Evolutionary conservation across 30 jellyfish, hydroid and myxozoan species (phyloP).

Genomic region (Cassiopea xamachana): DNA sequence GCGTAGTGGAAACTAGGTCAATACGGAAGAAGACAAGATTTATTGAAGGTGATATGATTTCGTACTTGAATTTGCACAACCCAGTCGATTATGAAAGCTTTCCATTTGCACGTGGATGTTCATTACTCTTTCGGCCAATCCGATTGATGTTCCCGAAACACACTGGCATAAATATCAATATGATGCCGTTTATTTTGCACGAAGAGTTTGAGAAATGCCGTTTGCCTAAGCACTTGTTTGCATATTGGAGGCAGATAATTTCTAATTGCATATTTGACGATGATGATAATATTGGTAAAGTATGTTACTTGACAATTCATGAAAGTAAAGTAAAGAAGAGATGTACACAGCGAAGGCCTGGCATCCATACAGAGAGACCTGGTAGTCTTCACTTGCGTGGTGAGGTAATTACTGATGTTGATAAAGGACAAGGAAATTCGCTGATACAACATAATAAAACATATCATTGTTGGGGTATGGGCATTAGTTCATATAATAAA

Average conservation of each 20-base stretch:
- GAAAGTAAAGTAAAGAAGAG: conserved; percentile 59
- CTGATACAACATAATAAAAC: background rate
- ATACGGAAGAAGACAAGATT: background rate
- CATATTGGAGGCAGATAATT: conserved; percentile 20
- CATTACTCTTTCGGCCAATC: background rate
- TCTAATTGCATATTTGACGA: background rate
- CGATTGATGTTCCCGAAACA: conserved; percentile 53
- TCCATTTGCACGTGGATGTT: conserved; percentile 6
- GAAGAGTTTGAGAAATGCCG: conserved; percentile 20
- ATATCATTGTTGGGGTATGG: conserved; percentile 35
- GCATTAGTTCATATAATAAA: background rate
- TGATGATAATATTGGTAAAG: conserved; percentile 37
- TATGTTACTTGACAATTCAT: conserved; percentile 76
- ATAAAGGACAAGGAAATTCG: background rate
- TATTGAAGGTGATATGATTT: background rate
- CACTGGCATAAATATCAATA: conserved; percentile 61
- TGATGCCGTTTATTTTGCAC: conserved; percentile 82
- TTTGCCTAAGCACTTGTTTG: conserved; percentile 40
- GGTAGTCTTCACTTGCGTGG: conserved; percentile 38
- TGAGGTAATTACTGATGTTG: background rate
- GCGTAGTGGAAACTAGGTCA: background rate
- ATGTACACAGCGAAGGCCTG: conserved; percentile 78
- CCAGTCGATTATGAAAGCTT: conserved; percentile 11
- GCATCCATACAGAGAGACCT: conserved; percentile 84
- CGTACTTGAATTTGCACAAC: conserved; percentile 4